These are phyloP conservation scores for Ctenodactylus gundi DNA, from an alignment of 2,113 vertebrate genomes.

Conservation along the genomic window DNA sequence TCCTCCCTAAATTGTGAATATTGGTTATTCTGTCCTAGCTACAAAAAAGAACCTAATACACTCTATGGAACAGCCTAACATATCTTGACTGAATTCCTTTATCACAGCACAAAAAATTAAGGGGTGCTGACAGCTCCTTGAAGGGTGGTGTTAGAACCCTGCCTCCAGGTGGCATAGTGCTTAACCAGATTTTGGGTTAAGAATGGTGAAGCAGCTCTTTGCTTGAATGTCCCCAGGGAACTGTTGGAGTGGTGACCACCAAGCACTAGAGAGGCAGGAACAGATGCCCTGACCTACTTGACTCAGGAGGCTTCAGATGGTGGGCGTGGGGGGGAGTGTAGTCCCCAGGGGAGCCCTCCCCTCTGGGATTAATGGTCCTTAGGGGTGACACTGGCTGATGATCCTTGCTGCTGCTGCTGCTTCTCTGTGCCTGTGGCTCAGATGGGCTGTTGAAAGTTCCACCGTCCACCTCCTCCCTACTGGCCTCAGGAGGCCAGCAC, in stretches of 20 bases:
- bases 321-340: background rate
- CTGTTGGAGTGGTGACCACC: background rate
- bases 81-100: too few relatives aligned
- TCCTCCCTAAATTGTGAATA: too few relatives aligned
- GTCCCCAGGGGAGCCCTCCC: too few relatives aligned
- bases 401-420: background rate
- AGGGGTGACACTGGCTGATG: background rate
- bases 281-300: background rate
- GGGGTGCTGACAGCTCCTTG: too few relatives aligned
- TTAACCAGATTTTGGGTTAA: background rate
- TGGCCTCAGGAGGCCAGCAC: conserved; percentile 33
- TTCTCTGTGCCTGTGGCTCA: background rate
- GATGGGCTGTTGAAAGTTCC: background rate
- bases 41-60: too few relatives aligned
- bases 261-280: background rate
- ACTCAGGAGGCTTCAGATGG: background rate
- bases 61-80: too few relatives aligned
- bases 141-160: too few relatives aligned
- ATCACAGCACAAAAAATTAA: too few relatives aligned
- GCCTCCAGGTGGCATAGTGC: too few relatives aligned
- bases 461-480: background rate
- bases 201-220: background rate
- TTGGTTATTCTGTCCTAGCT: too few relatives aligned
- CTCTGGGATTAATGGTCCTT: too few relatives aligned
- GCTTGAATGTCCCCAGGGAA: background rate